Conservation (phyloP, 2,797 vertebrate genomes). For the Hemitrygon akajei region DNA sequence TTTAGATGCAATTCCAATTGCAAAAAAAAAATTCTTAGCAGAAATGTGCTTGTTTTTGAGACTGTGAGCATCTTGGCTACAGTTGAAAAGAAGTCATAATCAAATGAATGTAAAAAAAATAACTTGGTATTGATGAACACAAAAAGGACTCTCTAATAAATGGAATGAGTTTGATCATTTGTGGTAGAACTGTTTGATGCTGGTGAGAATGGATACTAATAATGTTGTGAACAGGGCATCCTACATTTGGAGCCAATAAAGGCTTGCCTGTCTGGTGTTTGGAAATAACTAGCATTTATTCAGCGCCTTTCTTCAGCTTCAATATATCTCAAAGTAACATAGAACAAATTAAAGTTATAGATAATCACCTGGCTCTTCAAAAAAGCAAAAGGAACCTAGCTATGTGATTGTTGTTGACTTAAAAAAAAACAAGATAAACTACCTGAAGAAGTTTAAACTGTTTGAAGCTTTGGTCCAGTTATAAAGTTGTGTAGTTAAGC, state of each 20-base stretch:
- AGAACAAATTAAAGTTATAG: neutral
- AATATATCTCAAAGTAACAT: neutral
- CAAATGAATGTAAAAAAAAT: neutral
- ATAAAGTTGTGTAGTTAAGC: neutral
- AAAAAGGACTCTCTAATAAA: constrained; percentile 4
- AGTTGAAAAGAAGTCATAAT: constrained; percentile 24
- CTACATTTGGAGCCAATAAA: neutral
- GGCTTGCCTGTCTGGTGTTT: neutral
- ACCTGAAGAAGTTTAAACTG: neutral
- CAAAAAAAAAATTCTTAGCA: constrained; percentile 19
- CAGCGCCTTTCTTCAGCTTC: neutral
- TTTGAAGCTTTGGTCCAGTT: neutral
- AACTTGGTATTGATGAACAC: constrained; percentile 16
- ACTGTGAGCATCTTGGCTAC: neutral
- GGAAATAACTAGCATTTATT: neutral
- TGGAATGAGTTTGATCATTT: neutral
- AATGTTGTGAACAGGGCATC: neutral
- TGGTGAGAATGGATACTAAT: neutral
- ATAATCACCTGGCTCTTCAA: neutral
- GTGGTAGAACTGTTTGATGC: neutral
- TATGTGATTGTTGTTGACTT: neutral
- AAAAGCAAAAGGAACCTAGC: neutral
- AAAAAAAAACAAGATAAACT: neutral
- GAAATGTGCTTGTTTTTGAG: constrained; percentile 20
- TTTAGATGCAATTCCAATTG: constrained; percentile 29